These are phyloP conservation scores for Parazoanthus atlanticus DNA, from an alignment of 92 coral and sea anemone genomes.

Conservation along the genomic window DNA sequence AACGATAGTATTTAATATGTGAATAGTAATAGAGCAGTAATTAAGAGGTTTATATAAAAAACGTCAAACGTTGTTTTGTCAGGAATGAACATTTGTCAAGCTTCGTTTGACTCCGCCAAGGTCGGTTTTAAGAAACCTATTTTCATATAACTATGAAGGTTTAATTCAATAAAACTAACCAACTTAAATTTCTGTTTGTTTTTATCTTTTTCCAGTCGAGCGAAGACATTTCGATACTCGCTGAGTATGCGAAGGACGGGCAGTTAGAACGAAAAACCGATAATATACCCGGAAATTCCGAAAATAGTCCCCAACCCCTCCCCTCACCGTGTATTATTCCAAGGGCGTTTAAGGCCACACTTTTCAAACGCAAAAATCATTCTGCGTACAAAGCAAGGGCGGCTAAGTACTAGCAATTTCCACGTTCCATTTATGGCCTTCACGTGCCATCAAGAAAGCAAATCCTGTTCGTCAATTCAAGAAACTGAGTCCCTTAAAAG, in stretches of 20 bases:
- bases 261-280: neutral
- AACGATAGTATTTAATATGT: constrained; percentile 9
- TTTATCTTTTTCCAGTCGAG: neutral
- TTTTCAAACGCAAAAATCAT: no score
- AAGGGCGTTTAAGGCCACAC: no score
- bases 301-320: no score
- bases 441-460: no score
- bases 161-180: neutral
- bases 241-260: neutral
- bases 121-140: neutral
- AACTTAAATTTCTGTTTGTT: neutral
- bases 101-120: neutral
- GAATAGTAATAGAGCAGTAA: neutral
- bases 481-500: no score
- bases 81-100: neutral
- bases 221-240: neutral
- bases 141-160: neutral
- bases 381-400: no score
- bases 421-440: no score
- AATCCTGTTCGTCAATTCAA: no score
- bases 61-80: neutral
- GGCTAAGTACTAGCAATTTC: no score
- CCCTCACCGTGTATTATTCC: no score
- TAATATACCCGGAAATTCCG: no score
- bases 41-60: constrained; percentile 10